Evolutionary conservation across 1,140 invertebrate genomes (phyloP), one percentile per base, ranked within the genome.

Genomic region (Lepidotrigona ventralis): DNA sequence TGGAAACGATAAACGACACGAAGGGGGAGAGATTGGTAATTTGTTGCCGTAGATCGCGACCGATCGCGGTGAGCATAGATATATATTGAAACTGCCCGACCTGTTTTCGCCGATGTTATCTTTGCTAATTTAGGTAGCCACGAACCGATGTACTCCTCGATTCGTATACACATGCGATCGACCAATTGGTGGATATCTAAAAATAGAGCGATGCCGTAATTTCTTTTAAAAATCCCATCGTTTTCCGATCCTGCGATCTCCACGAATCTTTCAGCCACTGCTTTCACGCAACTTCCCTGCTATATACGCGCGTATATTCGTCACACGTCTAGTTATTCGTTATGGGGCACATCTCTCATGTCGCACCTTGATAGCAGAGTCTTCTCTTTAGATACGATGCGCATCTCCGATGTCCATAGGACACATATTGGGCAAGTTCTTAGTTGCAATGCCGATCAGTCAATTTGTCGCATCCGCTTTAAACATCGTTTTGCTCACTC

Each of bases 171-270:
- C 29, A 9, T 19, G 19, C 66, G 29, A 81, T 76, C 72, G 64
- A 71, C 51, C 58, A 81, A 82, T 85, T 66, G 63, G 46, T 63
- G 56, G 51, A 72, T 82, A 70, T 56, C 71, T 70, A 81, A 81
- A 85, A 81, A 85, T 85, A 85, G 63, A 72, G 29, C 54, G 63
- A 84, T 85, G 33, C 33, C 72, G 81, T 82, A 82, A 85, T 81
- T 81, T 82, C 56, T 70, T 85, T 83, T 53, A 74, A 78, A 78
- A 78, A 85, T 51, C 17, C 23, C 72, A 6, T 46, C 73, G 63
- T 83, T 78, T 75, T 77, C 12, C 17, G 19, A 19, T 19, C 19
- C 19, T 1, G 21, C 54, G 54, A 68, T 54, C 23, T 39, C 56
- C 12, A 19, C 6, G 39, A 1, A 21, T 33, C 56, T 33, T 26